These are phyloP conservation scores for Microchirus variegatus DNA, from an alignment of 2,797 vertebrate genomes.

Conservation along the genomic window DNA sequence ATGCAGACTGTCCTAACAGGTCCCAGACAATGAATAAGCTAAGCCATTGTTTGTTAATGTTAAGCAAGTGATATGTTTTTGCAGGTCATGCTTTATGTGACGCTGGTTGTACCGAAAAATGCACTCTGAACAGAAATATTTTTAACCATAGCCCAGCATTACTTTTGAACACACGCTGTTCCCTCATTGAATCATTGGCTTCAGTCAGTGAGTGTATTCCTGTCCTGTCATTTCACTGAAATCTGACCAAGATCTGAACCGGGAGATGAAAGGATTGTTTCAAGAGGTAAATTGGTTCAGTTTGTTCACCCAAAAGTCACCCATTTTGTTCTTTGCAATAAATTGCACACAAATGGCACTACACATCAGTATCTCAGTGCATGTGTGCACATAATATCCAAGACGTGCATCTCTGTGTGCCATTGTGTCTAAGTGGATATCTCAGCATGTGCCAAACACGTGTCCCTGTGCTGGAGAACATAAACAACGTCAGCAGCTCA, in stretches of 20 bases:
- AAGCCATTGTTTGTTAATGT: too few relatives aligned
- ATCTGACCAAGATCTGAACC: neutral
- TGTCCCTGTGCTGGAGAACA: conserved; percentile 55
- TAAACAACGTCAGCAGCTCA: conserved; percentile 47
- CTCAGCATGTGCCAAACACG: conserved; percentile 37
- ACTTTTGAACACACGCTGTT: too few relatives aligned
- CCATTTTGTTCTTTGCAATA: neutral
- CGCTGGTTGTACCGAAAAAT: too few relatives aligned
- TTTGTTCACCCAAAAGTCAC: neutral
- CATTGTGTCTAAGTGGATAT: conserved; percentile 15
- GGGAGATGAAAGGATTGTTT: neutral
- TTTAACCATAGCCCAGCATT: too few relatives aligned
- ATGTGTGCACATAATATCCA: neutral
- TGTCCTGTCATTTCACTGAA: too few relatives aligned
- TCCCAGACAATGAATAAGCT: too few relatives aligned
- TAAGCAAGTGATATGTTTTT: too few relatives aligned
- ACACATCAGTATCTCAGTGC: neutral
- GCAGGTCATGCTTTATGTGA: too few relatives aligned
- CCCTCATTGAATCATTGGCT: neutral
- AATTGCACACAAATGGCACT: neutral
- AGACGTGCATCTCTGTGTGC: conserved; percentile 20
- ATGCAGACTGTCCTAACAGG: too few relatives aligned
- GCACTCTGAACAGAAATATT: too few relatives aligned
- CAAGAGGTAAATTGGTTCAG: neutral
- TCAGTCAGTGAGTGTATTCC: neutral